Evolutionary conservation across 2,113 vertebrate species (phyloP).

Genomic region (Oceanodroma tethys): DNA sequence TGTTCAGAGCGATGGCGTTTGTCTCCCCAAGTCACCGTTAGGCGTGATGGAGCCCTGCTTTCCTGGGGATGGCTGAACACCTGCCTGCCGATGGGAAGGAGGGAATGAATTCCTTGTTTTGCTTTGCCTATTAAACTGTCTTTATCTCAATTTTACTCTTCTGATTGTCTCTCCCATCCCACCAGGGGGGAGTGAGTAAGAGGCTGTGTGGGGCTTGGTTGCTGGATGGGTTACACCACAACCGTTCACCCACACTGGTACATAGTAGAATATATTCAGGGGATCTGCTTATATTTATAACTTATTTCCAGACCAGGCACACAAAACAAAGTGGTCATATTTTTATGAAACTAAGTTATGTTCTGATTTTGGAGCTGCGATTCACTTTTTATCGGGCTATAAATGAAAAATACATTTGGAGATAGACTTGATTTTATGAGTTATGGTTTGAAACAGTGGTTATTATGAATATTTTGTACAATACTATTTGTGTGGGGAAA

Average conservation of each 20-base stretch:
- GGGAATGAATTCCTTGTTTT: too few species aligned
- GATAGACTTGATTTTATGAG: not conserved
- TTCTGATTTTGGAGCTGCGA: not conserved
- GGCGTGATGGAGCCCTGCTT: too few species aligned
- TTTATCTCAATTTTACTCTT: too few species aligned
- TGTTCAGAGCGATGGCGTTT: too few species aligned
- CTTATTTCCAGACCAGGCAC: not conserved
- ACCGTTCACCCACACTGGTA: not conserved
- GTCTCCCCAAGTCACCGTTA: too few species aligned
- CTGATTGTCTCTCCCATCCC: too few species aligned
- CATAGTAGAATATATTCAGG: not conserved
- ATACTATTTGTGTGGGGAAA: not conserved
- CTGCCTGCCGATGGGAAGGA: too few species aligned
- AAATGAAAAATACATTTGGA: not conserved
- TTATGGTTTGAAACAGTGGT: not conserved
- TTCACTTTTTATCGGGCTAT: not conserved
- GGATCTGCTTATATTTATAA: not conserved
- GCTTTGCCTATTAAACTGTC: too few species aligned
- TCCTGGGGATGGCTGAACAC: too few species aligned
- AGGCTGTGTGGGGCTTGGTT: too few species aligned
- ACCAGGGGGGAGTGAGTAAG: too few species aligned
- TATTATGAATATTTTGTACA: not conserved
- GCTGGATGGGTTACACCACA: too few species aligned
- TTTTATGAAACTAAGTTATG: not conserved
- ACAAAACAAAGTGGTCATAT: not conserved